Evolutionary conservation across 2,113 vertebrate species (phyloP), one percentile per base, ranked within the genome.

Genomic region (Strix uralensis): DNA sequence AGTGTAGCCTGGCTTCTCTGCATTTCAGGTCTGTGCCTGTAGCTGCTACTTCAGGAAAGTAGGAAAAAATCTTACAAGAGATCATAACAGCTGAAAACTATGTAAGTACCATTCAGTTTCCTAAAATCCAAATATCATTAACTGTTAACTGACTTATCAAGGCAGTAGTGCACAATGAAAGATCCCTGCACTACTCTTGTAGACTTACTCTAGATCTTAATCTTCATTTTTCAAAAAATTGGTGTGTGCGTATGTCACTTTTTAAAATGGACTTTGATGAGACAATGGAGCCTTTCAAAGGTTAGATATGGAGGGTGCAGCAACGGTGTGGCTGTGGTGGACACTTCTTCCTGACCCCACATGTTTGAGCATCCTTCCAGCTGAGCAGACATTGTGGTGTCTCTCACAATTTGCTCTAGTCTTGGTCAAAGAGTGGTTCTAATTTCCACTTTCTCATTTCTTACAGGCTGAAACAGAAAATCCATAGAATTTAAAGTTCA

Each of bases 401-500:
- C 59, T 51, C 55, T 82, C 27, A n/a, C n/a, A 36, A 23, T 71
- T 78, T 29, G 19, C 67, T 86, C 80, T 51, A 42, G 25, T 94
- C 66, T 82, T 77, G 75, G 34, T 26, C 66, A 81, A 86, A 82
- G 42, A 30, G 5, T 18, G 11, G 21, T 78, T 81, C 69, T 90
- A 51, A 86, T 69, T 95, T 80, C 61, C 23, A 13, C 51, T 88
- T 70, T 18, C 38, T 92, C 18, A 13, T 67, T 96, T 96, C 66
- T 55, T 84, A 87, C 46, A 85, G 59, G 19, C 61, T 75, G 66
- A 91, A 96, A 44, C 30, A 79, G 26, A 78, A 86, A 83, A 95
- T 73, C 80, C 30, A 61, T 34, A 46, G 66, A 77, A 96, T 80
- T 67, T 94, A 74, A 94, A 92, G 65, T 90, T 91, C 52, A 84